Evolutionary conservation across 2,797 vertebrate species (phyloP), one percentile per base, ranked within the genome.

Genomic region (Paguma larvata): DNA sequence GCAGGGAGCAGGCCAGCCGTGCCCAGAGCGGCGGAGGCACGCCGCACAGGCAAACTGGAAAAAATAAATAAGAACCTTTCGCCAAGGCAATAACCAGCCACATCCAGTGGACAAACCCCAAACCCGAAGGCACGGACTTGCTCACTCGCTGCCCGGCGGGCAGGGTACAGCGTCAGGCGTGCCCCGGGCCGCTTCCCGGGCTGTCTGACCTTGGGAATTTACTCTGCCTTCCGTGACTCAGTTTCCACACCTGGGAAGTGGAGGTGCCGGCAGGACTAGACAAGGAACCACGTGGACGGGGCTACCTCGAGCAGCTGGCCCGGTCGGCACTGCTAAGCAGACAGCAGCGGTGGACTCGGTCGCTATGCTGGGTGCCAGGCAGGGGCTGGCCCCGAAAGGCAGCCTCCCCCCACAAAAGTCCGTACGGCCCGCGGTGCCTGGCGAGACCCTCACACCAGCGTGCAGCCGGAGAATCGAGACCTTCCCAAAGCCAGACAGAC

Each of bases 1-100:
- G 63, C 84, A 34, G 92, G 18, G 88, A 84, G 73, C 88, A 95
- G 85, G 84, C 77, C 21, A 41, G 68, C 98, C 97, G 84, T 2
- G 95, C 6, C 1, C 7, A 46, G 27, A 65, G n/a, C 44, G n/a
- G 34, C 63, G 5, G 87, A 73, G 18, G 84, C 0, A 77, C 84
- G 27, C 62, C 14, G 14, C 19, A 9, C 5, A 0, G 6, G 34
- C 11, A 44, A 44, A 79, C 0, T 14, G 38, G 75, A 13, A 14
- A 48, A 83, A 25, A 14, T 6, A 7, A 25, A 25, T 0, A 7
- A 19, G 73, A 51, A 14, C 38, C 10, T 62, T 90, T 51, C 14
- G 30, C 38, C 48, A 89, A 75, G 11, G 41, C 38, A 79, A 23
- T n/a, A n/a, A 11, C 15, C n/a, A 72, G 53, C 21, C 62, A 44